Percentiles rank a stretch among this genome's conserved stretches.
Evolutionary conservation across 2,888 invertebrate species (phyloP).

Genomic region (Cosmia trapezina): DNA sequence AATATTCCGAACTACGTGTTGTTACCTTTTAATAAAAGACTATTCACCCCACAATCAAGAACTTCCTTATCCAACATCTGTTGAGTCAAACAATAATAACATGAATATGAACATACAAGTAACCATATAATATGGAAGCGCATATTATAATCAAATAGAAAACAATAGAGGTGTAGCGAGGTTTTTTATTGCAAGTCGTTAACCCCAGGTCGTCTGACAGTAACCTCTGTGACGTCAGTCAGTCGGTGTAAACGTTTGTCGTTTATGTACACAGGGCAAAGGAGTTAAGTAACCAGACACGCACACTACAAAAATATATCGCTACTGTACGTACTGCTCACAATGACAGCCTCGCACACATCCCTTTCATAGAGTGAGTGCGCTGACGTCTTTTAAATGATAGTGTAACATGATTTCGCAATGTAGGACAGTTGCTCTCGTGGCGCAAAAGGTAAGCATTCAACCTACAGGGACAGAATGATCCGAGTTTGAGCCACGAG

Average conservation of each 20-base stretch:
- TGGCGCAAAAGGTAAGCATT: too few species aligned
- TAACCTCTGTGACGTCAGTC: slow-evolving; percentile 58
- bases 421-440: too few species aligned
- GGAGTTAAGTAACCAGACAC: too few species aligned
- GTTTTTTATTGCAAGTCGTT: slow-evolving; percentile 65
- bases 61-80: slow-evolving; percentile 53
- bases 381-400: too few species aligned
- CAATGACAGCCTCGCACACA: too few species aligned
- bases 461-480: too few species aligned
- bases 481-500: too few species aligned
- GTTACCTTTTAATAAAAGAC: not conserved
- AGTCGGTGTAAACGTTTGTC: slow-evolving; percentile 16
- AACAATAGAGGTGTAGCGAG: slow-evolving; percentile 63
- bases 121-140: slow-evolving; percentile 49
- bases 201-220: slow-evolving; percentile 57
- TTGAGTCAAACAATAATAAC: slow-evolving; percentile 25
- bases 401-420: too few species aligned
- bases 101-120: slow-evolving; percentile 38
- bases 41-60: slow-evolving; percentile 18
- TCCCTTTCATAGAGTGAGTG: too few species aligned
- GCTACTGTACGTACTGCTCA: too few species aligned
- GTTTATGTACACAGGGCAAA: not conserved
- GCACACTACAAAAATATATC: too few species aligned
- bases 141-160: slow-evolving; percentile 67
- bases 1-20: not conserved